Evolutionary conservation across 2,113 vertebrate species (phyloP).

Genomic region (Pterocles orientalis): DNA sequence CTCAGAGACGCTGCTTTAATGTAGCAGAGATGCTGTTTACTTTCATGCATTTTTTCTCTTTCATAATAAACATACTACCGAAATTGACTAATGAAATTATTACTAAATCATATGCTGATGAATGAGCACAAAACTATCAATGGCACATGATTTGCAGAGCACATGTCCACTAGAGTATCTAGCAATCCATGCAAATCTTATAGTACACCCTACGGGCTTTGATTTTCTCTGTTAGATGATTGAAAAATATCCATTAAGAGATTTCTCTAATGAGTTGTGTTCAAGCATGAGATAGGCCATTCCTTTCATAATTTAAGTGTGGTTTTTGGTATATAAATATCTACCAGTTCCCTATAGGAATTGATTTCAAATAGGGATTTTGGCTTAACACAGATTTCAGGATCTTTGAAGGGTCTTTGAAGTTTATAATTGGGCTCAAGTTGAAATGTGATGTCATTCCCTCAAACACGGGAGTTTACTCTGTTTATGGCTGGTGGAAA

Average conservation of each 20-base stretch:
- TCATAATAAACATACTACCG: not conserved
- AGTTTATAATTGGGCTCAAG: conserved; percentile 52
- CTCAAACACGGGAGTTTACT: not conserved
- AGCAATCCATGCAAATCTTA: not conserved
- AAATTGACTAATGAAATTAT: conserved; percentile 5
- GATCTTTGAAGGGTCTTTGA: conserved; percentile 63
- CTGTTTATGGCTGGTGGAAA: not conserved
- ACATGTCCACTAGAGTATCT: conserved; percentile 17
- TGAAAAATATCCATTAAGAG: conserved; percentile 63
- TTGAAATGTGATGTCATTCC: not conserved
- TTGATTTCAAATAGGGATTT: conserved; percentile 49
- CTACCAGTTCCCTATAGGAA: conserved; percentile 33
- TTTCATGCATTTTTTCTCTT: not conserved
- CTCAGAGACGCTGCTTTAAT: not conserved
- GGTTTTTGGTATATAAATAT: conserved; percentile 30
- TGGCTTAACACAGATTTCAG: conserved; percentile 59
- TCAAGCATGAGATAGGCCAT: conserved; percentile 61
- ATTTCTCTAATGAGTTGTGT: conserved; percentile 57
- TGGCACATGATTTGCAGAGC: not conserved
- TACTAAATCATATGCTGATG: conserved; percentile 31
- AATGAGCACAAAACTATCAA: conserved; percentile 60
- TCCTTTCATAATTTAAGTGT: conserved; percentile 54
- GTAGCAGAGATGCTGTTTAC: not conserved
- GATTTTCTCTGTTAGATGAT: conserved; percentile 37
- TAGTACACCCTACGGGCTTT: conserved; percentile 26